Percentiles rank a stretch among this genome's conserved stretches.
Conservation (phyloP, 2,113 vertebrate genomes). For the Alethe castanea region DNA sequence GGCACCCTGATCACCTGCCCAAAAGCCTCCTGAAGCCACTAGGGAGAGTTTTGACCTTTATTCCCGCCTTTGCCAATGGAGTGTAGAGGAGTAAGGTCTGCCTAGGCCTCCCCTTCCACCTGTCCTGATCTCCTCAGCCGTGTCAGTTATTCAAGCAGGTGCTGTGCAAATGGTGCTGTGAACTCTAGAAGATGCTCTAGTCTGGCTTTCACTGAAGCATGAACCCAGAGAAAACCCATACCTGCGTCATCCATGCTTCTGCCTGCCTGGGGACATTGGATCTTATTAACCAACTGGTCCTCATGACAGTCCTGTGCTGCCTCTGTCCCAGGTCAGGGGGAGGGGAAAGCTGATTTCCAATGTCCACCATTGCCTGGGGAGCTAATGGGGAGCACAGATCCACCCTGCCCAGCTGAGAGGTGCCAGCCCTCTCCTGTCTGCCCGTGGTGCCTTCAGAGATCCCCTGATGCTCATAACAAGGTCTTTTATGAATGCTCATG, state of each 20-base stretch:
- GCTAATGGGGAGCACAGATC: not conserved
- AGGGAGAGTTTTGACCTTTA: not conserved
- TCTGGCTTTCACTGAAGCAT: not conserved
- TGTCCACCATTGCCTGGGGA: not conserved
- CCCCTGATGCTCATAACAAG: not conserved
- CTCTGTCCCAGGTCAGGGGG: not conserved
- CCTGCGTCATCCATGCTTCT: accelerated
- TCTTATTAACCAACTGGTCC: not conserved
- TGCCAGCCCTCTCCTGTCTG: not conserved
- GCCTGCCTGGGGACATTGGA: not conserved
- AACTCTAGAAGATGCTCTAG: not conserved
- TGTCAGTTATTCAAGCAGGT: not conserved
- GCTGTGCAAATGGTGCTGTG: not conserved
- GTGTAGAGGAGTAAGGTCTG: not conserved
- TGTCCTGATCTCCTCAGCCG: not conserved
- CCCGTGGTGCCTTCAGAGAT: not conserved
- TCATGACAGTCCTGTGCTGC: not conserved
- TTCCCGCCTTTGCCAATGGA: not conserved
- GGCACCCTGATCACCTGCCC: not conserved
- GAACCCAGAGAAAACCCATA: not conserved
- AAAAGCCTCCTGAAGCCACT: not conserved
- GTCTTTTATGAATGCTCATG: accelerated
- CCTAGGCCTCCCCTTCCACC: not conserved
- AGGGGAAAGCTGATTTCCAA: not conserved
- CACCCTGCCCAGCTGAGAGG: not conserved